These are phyloP conservation scores for Australoheros scitulus DNA, from an alignment of 2,113 vertebrate species.

Conservation along the genomic window DNA sequence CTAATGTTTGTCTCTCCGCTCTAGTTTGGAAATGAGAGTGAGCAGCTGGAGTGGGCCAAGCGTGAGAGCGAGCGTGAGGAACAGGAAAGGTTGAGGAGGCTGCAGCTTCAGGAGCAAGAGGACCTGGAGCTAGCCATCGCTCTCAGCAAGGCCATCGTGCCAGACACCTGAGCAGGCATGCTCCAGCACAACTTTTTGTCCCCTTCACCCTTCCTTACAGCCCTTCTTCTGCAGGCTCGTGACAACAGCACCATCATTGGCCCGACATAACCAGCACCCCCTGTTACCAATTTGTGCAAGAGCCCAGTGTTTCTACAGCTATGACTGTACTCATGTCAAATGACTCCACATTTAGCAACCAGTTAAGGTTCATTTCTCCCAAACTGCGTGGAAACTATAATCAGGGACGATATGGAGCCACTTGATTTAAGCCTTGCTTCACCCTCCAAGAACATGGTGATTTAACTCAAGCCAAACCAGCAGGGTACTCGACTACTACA, in stretches of 20 bases:
- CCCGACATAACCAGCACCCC: conserved; percentile 39
- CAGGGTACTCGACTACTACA: conserved; percentile 18
- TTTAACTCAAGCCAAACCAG: conserved; percentile 40
- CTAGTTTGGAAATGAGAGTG: conserved; percentile 94
- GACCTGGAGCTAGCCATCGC: conserved; percentile 95
- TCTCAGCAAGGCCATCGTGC: conserved; percentile 92
- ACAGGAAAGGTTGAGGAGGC: conserved; percentile 86
- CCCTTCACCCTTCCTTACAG: background rate
- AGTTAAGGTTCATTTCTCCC: conserved; percentile 57
- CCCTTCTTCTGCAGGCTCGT: conserved; percentile 1
- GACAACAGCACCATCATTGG: conserved; percentile 28
- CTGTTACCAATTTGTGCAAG: conserved; percentile 43
- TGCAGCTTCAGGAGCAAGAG: conserved; percentile 90
- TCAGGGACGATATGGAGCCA: conserved; percentile 56
- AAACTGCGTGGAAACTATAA: conserved; percentile 64
- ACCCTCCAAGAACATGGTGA: conserved; percentile 40
- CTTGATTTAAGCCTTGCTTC: conserved; percentile 54
- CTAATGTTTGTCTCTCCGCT: conserved; percentile 22
- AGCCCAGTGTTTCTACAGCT: conserved; percentile 48
- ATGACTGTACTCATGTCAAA: conserved; percentile 48
- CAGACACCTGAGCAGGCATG: conserved; percentile 77
- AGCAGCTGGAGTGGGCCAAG: conserved; percentile 96
- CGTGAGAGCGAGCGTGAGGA: conserved; percentile 91
- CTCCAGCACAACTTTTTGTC: conserved; percentile 1
- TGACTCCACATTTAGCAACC: conserved; percentile 58